Base-by-base conservation (phyloP, 2,888 invertebrate species). In the Xestia xanthographa region DNA sequence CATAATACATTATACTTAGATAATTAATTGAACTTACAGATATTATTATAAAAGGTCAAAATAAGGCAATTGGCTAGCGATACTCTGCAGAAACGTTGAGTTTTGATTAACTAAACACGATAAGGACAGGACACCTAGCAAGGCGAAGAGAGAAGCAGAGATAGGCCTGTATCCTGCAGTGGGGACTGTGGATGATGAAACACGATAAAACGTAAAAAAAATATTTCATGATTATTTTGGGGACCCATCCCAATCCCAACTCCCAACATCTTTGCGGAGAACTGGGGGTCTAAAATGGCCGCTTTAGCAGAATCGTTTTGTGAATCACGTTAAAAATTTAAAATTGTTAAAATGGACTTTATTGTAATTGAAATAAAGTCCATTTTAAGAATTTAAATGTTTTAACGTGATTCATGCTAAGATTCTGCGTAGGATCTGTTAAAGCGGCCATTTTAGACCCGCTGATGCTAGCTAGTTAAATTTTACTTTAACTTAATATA, bases 1-100 rank as follows among this genome's bases (percentile, higher is more conserved):
- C 38, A 62, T 75, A 34, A 53, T 41, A 48, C n/a, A 41, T 63
- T 20, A 63, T 63, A 63, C 63, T 63, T 50, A 75, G 11, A 34
- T 50, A 62, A 50, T 43, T 50, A 41, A 41, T 58, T 67, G 29
- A 45, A 66, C 34, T n/a, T n/a, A 45, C 1, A 34, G n/a, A 34
- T 41, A 41, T n/a, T 41, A n/a, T 14, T 63, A 41, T 63, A 20
- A 60, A 58, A 60, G 34, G 29, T 60, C 58, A 60, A 20, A 34
- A 9, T 60, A 8, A 58, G 29, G 29, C 29, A 17, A 20, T 58
- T n/a, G 41, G 14, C n/a, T 41, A 63, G 63, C n/a, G 29, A 58
- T 9, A 58, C 29, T 29, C 58, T 29, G 29, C 20, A 29, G 29
- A 29, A 56, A 58, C 29, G 58, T 20, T 34, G 58, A 20, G 58